Base-by-base conservation (phyloP, 1,140 invertebrate species). In the Chelonus insularis region DNA sequence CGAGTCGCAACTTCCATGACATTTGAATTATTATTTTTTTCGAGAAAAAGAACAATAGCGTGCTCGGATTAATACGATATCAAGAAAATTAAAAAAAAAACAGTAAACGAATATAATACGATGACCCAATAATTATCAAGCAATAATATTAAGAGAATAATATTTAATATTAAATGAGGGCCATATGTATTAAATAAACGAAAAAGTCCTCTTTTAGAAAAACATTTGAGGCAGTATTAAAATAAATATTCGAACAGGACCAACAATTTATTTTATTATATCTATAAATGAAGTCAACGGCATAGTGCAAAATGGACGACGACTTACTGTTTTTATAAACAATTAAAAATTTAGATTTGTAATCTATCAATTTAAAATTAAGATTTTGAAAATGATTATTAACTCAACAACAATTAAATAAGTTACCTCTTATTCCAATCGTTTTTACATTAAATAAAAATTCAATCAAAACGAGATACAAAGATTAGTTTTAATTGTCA, bases 201-300 rank as follows among this genome's bases (percentile, higher is more conserved):
- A 29, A 23, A 50, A 23, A 50, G 11, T 4, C 11, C 12, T 50
- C 21, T 11, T 29, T 50, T 67, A 56, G 62, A 64, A 48, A 63
- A 67, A 64, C 68, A 68, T 67, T 72, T 68, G 12, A 70, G 65
- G 60, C 69, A 72, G 68, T 73, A 73, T 71, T 73, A 73, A 20
- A 67, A 56, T 43, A 45, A 62, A 48, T 65, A 72, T 61, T 67
- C 69, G 59, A 64, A 71, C 59, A 69, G 69, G 67, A 72, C 65
- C 67, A 71, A 64, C 39, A 59, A 70, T 43, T 71, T 29, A 73
- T 68, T 45, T 65, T 60, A 66, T 62, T 59, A 65, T 69, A 72
- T 68, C 70, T 72, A 66, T 68, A 23, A 48, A 25, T 29, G 36
- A 48, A n/a, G 21, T 52, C 25, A 52, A 36, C 29, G 50, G 9